Base-by-base conservation (phyloP, 2,797 vertebrate species). In the Antennarius maculatus region DNA sequence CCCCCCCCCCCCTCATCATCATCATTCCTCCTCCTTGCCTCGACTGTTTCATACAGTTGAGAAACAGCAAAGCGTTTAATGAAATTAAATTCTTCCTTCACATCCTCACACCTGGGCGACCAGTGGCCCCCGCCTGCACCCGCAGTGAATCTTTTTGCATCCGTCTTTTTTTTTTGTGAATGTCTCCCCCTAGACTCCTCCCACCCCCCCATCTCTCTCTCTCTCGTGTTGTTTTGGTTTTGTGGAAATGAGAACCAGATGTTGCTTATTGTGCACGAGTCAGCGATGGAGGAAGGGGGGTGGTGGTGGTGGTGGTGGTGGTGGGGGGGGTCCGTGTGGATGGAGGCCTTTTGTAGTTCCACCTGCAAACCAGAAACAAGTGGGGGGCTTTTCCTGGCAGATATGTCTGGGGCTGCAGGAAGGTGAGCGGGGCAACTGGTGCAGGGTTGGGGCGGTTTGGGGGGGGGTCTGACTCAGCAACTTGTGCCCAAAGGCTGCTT, bases 221-320 rank as follows among this genome's bases (percentile, higher is more conserved):
- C 64, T 75, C 82, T 84, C 66, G 66, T 83, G 89, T 92, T 93
- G 91, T 92, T 93, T 92, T 91, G 88, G 83, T 88, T 90, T 89
- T 89, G 73, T 79, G 76, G 77, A 90, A 93, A 94, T 90, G 91
- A 91, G 88, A 92, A 92, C 82, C 92, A 94, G 93, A 94, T 94
- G 93, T 92, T 89, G 83, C 86, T 89, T 89, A 92, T 92, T 93
- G 90, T 93, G 90, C 91, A 89, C 66, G 86, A 86, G 76, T 87
- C 86, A 82, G 79, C 55, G 60, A 39, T 16, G 45, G 69, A 48
- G 61, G 61, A 11, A 41, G 41, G 61, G 61, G 48, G 29, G 71
- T 48, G 41, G 53, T 4, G 29, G 61, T 55, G 34, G 29, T 53
- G 64, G 71, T 41, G 9, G 16, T 8, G 51, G 69, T 59, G 52